Evolutionary conservation across 2,888 invertebrate genomes (phyloP), one percentile per base, ranked within the genome.

Genomic region (Steinernema hermaphroditum): DNA sequence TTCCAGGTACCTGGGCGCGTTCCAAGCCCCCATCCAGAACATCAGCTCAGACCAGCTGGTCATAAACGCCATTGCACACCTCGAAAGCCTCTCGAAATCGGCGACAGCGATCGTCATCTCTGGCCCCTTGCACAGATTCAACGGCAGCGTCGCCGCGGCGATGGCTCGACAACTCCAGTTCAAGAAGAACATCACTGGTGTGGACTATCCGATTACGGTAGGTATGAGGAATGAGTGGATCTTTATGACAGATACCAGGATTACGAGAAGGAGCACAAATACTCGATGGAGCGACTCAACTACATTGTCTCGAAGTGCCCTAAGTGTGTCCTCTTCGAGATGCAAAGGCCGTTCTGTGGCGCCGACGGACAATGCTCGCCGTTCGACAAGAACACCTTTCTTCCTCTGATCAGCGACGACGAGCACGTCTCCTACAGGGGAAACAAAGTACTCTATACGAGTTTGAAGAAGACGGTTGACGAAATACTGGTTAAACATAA

Each of bases 291-390:
- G 29, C 32, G 62, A 16, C 29, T 62, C 1, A 2, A n/a, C 14
- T 62, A 32, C 62, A 32, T 62, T 16, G 29, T 62, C 2, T 29
- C 29, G 16, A 32, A 32, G 29, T 62, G 62, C 19, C 62, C 62
- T 9, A 62, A 62, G 16, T 62, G 62, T 32, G 29, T 62, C n/a
- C 14, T 32, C n/a, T 62, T 62, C 32, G 62, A 62, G 4, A 62
- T 62, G 62, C 62, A 62, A 27, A 2, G 8, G 62, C 62, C 62
- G 29, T 62, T 62, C 32, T 62, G 32, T 32, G 32, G 16, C 4
- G 46, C 6, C 4, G 27, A 34, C 32, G 62, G 29, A 9, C 9
- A 1, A 2, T 62, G 62, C 32, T 9, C 62, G 2, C 29, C 29
- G 32, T 32, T 32, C 16, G 34, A 62, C 62, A 29, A 34, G 62